Base-by-base conservation (phyloP, 2,888 invertebrate species). In the Alloplasta piceator region DNA sequence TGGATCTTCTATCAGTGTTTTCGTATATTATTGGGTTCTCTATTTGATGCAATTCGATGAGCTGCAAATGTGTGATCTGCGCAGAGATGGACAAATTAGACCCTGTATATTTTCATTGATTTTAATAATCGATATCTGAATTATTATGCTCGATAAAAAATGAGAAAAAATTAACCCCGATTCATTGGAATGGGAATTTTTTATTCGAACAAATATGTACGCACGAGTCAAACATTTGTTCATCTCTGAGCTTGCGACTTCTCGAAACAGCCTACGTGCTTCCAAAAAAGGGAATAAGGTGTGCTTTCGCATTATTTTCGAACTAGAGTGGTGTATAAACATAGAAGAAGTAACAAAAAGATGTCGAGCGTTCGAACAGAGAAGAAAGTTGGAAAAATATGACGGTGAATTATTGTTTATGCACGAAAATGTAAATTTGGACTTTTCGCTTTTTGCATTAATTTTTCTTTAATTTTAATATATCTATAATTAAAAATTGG, bases 241-340 rank as follows among this genome's bases (percentile, higher is more conserved):
- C 75, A 75, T 75, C 41, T 64, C 52, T 71, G 50, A 50, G 41
- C 43, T 64, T 48, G 60, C 26, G 46, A 60, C 46, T 61, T 71
- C 72, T 48, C 46, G n/a, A 43, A 46, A 41, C 41, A 76, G 48
- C 55, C 75, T 71, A 75, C 67, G 75, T 63, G 75, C 80, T 77
- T 64, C 68, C 64, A 61, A 71, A 38, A 14, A 41, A 14, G 26
- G 26, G 26, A 26, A 26, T 26, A 66, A 50, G 14, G 72, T 80
- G 26, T 26, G 76, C 80, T 60, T 3, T 26, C 58, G 41, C 66
- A 66, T 48, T 61, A 2, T 38, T 67, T 63, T 77, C 58, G 39
- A 80, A 58, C 63, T 73, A 64, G 73, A 73, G 60, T 73, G 67
- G 43, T 68, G 41, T 61, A 60, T 50, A 71, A 58, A 75, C 36